phyloP scores from a whole-genome alignment of 2,888 invertebrate species.

The Drosophila anceps region DNA sequence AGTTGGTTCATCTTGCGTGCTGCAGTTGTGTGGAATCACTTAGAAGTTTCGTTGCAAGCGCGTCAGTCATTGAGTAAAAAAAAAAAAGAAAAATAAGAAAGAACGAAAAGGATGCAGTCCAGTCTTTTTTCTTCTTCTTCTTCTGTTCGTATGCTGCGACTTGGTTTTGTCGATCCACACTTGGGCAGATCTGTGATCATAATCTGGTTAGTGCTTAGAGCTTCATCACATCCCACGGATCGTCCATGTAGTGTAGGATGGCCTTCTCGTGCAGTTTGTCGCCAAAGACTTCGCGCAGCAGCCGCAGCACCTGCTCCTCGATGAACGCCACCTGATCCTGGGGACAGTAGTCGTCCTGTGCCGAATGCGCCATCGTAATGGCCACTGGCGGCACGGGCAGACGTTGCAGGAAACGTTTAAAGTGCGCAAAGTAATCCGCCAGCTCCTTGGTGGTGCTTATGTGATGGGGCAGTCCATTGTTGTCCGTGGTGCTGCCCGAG shows the following conservation, averaged over 20 bases:
- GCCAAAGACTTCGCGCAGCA: conserved; percentile 86
- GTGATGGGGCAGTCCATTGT: conserved; percentile 93
- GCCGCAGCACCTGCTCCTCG: conserved; percentile 89
- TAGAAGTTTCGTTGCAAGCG: conserved; percentile 14
- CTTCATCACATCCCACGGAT: conserved; percentile 84
- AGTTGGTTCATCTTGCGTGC: conserved; percentile 35
- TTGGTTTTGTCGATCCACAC: conserved; percentile 8
- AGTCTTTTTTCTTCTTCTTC: conserved; percentile 1
- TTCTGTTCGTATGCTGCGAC: conserved; percentile 2
- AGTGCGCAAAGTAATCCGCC: conserved; percentile 87
- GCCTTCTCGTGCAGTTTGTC: conserved; percentile 82
- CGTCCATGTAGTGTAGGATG: conserved; percentile 83
- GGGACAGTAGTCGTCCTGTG: conserved; percentile 96
- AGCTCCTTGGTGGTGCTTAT: conserved; percentile 90
- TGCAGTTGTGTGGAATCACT: conserved; percentile 61
- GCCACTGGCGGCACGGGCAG: conserved; percentile 89
- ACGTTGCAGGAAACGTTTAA: conserved; percentile 87
- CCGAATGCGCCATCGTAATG: conserved; percentile 92
- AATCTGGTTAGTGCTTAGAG: conserved; percentile 61
- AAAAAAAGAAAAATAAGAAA: neutral
- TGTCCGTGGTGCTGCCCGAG: conserved; percentile 95
- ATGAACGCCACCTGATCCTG: conserved; percentile 92
- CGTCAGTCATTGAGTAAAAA: conserved; percentile 6
- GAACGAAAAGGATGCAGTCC: conserved; percentile 9
- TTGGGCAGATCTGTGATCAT: neutral